Evolutionary conservation across 2,888 invertebrate species (phyloP).

Genomic region (Polietes domitor): DNA sequence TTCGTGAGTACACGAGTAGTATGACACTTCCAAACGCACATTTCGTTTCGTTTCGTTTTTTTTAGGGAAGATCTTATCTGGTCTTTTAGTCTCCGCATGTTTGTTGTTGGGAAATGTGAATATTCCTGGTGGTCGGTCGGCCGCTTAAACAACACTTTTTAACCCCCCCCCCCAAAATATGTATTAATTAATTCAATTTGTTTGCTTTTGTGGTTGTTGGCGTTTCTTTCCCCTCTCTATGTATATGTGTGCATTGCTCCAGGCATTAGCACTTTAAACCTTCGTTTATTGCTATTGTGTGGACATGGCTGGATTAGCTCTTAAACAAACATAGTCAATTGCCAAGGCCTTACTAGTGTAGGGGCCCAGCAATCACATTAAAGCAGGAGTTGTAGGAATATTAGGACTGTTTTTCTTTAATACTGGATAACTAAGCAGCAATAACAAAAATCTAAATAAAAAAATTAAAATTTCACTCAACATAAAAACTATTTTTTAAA

Average conservation of each 20-base stretch:
- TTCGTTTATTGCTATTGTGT: neutral
- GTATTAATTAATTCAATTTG: constrained; percentile 78
- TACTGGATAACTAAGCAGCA: too few species aligned
- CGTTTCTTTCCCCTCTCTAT: neutral
- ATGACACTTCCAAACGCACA: constrained; percentile 1
- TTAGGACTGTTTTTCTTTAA: too few species aligned
- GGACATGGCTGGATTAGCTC: too few species aligned
- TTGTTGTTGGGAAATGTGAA: neutral
- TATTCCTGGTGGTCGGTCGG: constrained; percentile 38
- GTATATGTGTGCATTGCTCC: neutral
- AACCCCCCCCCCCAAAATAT: constrained; percentile 66
- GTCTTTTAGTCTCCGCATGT: neutral
- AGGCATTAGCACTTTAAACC: constrained; percentile 48
- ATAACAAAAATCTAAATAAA: too few species aligned
- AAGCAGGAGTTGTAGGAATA: too few species aligned
- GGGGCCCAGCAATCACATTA: too few species aligned
- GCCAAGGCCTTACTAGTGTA: too few species aligned
- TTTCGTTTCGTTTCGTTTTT: constrained; percentile 8
- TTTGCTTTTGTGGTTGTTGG: constrained; percentile 54
- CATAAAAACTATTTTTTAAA: too few species aligned
- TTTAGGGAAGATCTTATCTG: constrained; percentile 28
- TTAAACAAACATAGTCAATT: too few species aligned
- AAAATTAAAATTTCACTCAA: too few species aligned
- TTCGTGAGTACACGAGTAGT: neutral
- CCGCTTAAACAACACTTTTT: constrained; percentile 38